Base-by-base conservation (phyloP, 2,888 invertebrate species). In the Stenoptilia bipunctidactyla region DNA sequence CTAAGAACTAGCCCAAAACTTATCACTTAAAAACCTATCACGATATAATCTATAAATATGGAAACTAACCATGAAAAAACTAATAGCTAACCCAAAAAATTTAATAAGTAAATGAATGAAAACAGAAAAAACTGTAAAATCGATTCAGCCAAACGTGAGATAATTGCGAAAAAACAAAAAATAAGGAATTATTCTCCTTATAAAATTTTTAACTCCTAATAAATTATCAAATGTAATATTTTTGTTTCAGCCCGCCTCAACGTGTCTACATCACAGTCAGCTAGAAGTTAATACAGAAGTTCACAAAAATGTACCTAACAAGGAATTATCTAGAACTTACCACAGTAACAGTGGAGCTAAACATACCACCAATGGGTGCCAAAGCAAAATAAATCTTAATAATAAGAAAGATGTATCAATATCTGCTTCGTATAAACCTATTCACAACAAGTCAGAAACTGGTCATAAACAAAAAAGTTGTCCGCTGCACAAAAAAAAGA, bases 221-320 rank as follows among this genome's bases (percentile, higher is more conserved):
- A n/a, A n/a, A n/a, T n/a, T n/a, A n/a, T n/a, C n/a, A n/a, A n/a
- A n/a, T n/a, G n/a, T n/a, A 39, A 13, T 10, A 15, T n/a, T 34
- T 34, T 43, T 38, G 13, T 64, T 64, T 4, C 71, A 83, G 82
- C 52, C 61, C 37, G 73, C 70, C 34, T 76, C 79, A 5, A 83
- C 83, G 0, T 82, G 83, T 43, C 66, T 83, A 3, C 77, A 83
- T 45, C 80, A 83, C 61, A 80, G 77, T 47, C 71, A 82, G 27
- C 53, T 83, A 5, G 82, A 82, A 46, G 63, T 82, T n/a, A 53
- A 69, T 3, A 44, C 65, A 13, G 56, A 61, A 6, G 8, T 20
- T 20, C 3, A 20, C 4, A 20, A 20, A 20, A 49, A 47, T 34
- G 37, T 56, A 37, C 58, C 58, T 45, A 45, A 52, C 44, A 53